Conservation (phyloP, 2,113 vertebrate species). For the Xiphorhynchus elegans region DNA sequence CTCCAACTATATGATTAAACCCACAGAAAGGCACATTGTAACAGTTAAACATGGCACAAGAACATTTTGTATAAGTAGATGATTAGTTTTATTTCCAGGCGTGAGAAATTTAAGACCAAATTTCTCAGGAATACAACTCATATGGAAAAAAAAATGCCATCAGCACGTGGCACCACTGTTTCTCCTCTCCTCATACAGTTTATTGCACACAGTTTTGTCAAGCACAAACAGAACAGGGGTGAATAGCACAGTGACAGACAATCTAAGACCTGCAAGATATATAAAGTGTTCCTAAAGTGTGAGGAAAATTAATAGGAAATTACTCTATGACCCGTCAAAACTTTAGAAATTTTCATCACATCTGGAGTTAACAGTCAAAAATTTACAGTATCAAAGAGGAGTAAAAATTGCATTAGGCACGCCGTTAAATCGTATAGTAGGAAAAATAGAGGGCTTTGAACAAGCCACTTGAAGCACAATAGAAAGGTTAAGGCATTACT, state of each 20-base stretch:
- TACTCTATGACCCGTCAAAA: not conserved
- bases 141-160: not conserved
- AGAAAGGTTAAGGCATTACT: conserved; percentile 67
- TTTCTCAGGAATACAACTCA: conserved; percentile 44
- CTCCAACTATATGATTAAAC: not conserved
- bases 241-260: not conserved
- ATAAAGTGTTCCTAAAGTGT: not conserved
- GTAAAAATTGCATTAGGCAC: conserved; percentile 36
- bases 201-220: not conserved
- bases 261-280: not conserved
- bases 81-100: conserved; percentile 76
- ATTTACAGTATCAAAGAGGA: not conserved
- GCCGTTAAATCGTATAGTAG: not conserved
- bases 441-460: conserved; percentile 11
- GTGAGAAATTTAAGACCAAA: conserved; percentile 55
- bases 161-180: not conserved
- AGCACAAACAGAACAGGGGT: not conserved
- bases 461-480: not conserved
- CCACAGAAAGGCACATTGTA: not conserved
- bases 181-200: not conserved
- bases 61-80: conserved; percentile 59
- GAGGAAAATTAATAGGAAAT: not conserved
- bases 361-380: not conserved
- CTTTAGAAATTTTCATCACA: not conserved
- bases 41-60: not conserved